These are phyloP conservation scores for Mythimna vitellina DNA, from an alignment of 2,888 invertebrate genomes.

Conservation along the genomic window DNA sequence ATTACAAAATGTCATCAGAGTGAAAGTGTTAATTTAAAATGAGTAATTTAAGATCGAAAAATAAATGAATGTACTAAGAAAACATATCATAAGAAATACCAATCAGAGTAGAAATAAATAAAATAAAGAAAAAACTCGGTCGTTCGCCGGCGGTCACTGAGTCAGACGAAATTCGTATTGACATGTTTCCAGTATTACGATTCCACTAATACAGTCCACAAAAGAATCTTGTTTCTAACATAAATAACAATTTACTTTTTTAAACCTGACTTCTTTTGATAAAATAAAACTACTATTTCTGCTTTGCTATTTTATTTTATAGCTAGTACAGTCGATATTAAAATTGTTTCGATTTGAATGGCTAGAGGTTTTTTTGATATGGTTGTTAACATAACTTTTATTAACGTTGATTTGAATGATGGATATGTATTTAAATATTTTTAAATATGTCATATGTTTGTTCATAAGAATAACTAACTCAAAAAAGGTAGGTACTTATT, in stretches of 20 bases:
- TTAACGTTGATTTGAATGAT: slow-evolving; percentile 4
- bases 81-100: slow-evolving; percentile 59
- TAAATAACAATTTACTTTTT: slow-evolving; percentile 73
- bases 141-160: slow-evolving; percentile 70
- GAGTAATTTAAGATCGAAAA: slow-evolving; percentile 43
- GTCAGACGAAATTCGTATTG: slow-evolving; percentile 85
- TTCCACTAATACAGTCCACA: slow-evolving; percentile 82
- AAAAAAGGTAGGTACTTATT: too few relatives aligned
- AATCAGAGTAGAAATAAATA: slow-evolving; percentile 51
- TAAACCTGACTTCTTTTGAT: slow-evolving; percentile 70
- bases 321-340: slow-evolving; percentile 43
- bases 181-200: slow-evolving; percentile 89
- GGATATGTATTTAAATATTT: neutral
- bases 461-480: too few relatives aligned
- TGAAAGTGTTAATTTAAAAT: slow-evolving; percentile 59
- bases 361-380: slow-evolving; percentile 20
- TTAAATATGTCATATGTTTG: too few relatives aligned
- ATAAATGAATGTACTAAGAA: slow-evolving; percentile 47
- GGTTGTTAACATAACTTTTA: neutral
- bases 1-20: slow-evolving; percentile 30
- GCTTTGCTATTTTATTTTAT: slow-evolving; percentile 38
- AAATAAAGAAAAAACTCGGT: slow-evolving; percentile 66
- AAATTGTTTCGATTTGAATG: slow-evolving; percentile 38
- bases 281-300: slow-evolving; percentile 38
- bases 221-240: slow-evolving; percentile 78